Percentiles rank a stretch among this genome's conserved stretches.
Conservation (phyloP, 2,888 invertebrate genomes). For the Tetranychus piercei region DNA sequence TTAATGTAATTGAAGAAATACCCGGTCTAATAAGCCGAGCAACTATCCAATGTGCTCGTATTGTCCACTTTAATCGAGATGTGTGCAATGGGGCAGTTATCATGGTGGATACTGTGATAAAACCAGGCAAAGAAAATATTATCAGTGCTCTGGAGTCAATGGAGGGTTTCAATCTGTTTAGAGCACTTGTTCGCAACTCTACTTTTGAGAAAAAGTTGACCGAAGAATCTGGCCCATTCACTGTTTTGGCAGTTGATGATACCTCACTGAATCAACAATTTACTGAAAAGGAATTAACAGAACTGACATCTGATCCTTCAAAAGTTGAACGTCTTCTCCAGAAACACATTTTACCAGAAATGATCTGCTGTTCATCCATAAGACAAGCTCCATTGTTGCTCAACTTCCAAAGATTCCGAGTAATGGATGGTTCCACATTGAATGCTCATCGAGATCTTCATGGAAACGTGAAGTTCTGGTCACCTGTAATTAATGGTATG, state of each 20-base stretch:
- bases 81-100: conserved; percentile 50
- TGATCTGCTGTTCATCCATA: conserved; percentile 29
- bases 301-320: conserved; percentile 36
- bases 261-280: conserved; percentile 38
- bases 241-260: conserved; percentile 43
- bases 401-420: conserved; percentile 32
- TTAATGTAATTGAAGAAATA: conserved; percentile 43
- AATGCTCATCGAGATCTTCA: conserved; percentile 30
- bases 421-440: conserved; percentile 31
- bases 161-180: conserved; percentile 36
- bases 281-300: conserved; percentile 36
- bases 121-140: conserved; percentile 38
- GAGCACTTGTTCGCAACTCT: conserved; percentile 32
- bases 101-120: conserved; percentile 40
- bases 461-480: conserved; percentile 29
- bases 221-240: conserved; percentile 37
- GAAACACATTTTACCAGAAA: conserved; percentile 38
- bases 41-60: conserved; percentile 48
- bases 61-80: conserved; percentile 44
- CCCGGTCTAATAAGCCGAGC: conserved; percentile 36
- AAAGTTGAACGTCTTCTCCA: conserved; percentile 37
- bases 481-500: conserved; percentile 25
- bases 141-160: conserved; percentile 37
- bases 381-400: conserved; percentile 32
- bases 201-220: conserved; percentile 30